These are phyloP conservation scores for Clarias magur DNA, from an alignment of 2,113 vertebrate genomes.

Conservation along the genomic window DNA sequence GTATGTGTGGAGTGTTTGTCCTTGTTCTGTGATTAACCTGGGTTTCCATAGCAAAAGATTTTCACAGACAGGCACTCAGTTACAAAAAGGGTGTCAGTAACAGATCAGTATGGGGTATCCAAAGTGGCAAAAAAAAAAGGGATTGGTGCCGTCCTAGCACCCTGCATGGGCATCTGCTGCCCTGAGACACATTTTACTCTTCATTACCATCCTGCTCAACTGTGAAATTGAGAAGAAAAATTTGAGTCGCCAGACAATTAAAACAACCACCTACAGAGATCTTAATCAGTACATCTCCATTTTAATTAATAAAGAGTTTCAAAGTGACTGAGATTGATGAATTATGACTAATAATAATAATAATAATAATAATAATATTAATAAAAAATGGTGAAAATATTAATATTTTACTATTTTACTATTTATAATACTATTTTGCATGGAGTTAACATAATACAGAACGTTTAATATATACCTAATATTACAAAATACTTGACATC, in stretches of 20 bases:
- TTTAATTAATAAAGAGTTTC: conserved; percentile 72
- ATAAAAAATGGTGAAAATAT: neutral
- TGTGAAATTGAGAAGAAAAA: conserved; percentile 54
- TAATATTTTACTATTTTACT: too few relatives aligned
- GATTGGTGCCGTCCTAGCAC: neutral
- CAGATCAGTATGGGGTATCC: neutral
- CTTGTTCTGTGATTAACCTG: neutral
- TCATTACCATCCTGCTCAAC: conserved; percentile 49
- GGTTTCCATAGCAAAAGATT: neutral
- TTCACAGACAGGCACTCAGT: neutral
- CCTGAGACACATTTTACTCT: conserved; percentile 3
- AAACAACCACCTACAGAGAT: conserved; percentile 60
- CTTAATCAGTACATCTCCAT: conserved; percentile 70
- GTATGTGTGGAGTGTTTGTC: neutral
- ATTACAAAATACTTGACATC: too few relatives aligned
- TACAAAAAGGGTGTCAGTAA: neutral
- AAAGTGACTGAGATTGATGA: conserved; percentile 66
- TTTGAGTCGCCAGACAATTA: conserved; percentile 52
- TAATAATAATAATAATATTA: neutral
- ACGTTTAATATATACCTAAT: too few relatives aligned
- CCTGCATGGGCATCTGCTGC: neutral
- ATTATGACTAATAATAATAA: conserved; percentile 48
- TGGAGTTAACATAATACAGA: neutral
- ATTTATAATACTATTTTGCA: neutral
- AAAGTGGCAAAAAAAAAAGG: neutral